These are phyloP conservation scores for Martes martes DNA, from an alignment of 2,113 vertebrate genomes.

Conservation along the genomic window DNA sequence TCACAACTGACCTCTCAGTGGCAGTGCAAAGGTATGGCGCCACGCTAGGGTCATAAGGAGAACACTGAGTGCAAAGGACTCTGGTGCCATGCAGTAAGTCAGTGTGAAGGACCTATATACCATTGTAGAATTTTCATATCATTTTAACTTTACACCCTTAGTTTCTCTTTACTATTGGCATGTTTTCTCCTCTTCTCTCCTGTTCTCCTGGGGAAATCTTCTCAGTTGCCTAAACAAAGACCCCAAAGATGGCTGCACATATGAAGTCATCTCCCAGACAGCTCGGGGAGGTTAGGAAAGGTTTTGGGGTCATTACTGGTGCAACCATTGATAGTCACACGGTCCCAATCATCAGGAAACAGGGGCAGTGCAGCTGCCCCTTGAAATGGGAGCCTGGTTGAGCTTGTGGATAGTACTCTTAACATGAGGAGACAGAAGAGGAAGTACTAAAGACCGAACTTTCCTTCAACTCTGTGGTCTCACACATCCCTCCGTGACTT, in stretches of 20 bases:
- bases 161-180: background rate
- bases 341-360: background rate
- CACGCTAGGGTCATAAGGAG: background rate
- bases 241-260: background rate
- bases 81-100: background rate
- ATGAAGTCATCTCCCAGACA: background rate
- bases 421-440: conserved; percentile 61
- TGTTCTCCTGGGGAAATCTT: background rate
- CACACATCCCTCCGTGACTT: conserved; percentile 65
- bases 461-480: conserved; percentile 69
- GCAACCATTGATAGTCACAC: background rate
- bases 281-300: conserved; percentile 37
- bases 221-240: background rate
- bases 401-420: conserved; percentile 49
- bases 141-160: background rate
- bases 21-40: background rate
- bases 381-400: conserved; percentile 31
- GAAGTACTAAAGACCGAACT: conserved; percentile 51
- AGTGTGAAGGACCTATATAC: background rate
- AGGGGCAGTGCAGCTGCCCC: background rate
- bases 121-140: background rate
- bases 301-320: conserved; percentile 22
- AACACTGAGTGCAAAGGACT: background rate
- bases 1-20: background rate
- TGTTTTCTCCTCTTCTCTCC: background rate